Conservation (phyloP, 1,140 invertebrate species). For the Harpegnathos saltator region DNA sequence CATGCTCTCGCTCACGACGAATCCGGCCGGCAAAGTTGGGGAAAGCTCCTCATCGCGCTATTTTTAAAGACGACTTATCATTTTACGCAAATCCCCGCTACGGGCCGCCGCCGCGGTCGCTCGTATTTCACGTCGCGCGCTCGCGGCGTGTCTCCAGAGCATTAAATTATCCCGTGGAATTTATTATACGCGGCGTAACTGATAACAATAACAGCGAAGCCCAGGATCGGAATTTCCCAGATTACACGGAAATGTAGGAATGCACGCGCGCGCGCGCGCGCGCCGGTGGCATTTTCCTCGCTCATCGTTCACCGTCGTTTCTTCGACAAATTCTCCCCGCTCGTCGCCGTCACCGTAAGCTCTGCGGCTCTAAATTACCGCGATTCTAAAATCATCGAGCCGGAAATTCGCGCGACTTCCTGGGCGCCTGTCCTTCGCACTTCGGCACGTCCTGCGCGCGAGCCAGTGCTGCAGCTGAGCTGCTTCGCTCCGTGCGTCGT, state of each 20-base stretch:
- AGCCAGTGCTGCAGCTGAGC: constrained; percentile 12
- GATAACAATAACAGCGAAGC: constrained; percentile 11
- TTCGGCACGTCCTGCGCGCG: constrained; percentile 3
- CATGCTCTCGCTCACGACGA: no score
- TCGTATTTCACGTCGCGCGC: constrained; percentile 17
- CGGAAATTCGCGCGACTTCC: neutral
- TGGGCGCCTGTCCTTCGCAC: neutral
- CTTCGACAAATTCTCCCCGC: no score
- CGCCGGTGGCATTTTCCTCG: no score
- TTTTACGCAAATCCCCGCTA: neutral
- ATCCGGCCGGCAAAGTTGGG: no score
- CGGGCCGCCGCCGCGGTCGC: neutral
- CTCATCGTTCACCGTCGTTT: no score
- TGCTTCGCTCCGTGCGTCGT: constrained; percentile 3
- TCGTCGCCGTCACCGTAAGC: no score
- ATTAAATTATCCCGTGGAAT: constrained; percentile 19
- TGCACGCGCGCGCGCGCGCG: no score
- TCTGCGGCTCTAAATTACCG: no score
- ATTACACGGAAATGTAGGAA: neutral
- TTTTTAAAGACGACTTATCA: constrained; percentile 23
- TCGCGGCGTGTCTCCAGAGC: neutral
- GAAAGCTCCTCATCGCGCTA: neutral
- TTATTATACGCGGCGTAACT: constrained; percentile 2
- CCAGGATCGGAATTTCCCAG: neutral
- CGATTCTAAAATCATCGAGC: no score